Base-by-base conservation (phyloP, 2,797 vertebrate genomes). In the Silurus aristotelis region DNA sequence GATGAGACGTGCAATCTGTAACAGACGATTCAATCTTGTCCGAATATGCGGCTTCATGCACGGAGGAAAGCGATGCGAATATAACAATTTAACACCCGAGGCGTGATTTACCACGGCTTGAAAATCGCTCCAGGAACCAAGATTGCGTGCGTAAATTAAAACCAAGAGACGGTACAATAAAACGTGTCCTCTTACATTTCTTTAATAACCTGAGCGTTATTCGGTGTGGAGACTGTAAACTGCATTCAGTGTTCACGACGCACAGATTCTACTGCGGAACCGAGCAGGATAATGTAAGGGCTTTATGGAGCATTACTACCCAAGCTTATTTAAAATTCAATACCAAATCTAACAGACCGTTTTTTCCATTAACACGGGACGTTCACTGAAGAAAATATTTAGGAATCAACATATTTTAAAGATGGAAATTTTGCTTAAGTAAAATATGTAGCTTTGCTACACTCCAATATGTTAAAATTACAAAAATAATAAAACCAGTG, bases 151-250 rank as follows among this genome's bases (percentile, higher is more conserved):
- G 78, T 67, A 80, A 80, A 80, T 80, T 48, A 80, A 80, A 80
- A 64, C 12, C 78, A n/a, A 46, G 38, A 5, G 58, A 14, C 22
- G 8, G 43, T 52, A 66, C 61, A 66, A 66, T 52, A 80, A 25
- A 64, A 64, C 15, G 38, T 43, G 46, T 48, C 61, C 61, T 80
- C 38, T 25, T 48, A 38, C 61, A 25, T 78, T 77, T 31, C 75
- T 77, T 77, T 60, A 77, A 38, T 60, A 77, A 77, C 75, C 75
- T 15, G 14, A 58, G 55, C 9, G 17, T 58, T 31, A 77, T 58
- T 38, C 2, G 27, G 25, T 58, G 75, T 4, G 14, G 61, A 64
- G 77, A 80, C 38, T 17, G 13, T 63, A 19, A 48, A 80, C 43
- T 38, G 27, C 31, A 22, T 61, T n/a, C 20, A n/a, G 76, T 1